These are phyloP conservation scores for Betta splendens DNA, from an alignment of 2,797 vertebrate genomes.

Conservation along the genomic window DNA sequence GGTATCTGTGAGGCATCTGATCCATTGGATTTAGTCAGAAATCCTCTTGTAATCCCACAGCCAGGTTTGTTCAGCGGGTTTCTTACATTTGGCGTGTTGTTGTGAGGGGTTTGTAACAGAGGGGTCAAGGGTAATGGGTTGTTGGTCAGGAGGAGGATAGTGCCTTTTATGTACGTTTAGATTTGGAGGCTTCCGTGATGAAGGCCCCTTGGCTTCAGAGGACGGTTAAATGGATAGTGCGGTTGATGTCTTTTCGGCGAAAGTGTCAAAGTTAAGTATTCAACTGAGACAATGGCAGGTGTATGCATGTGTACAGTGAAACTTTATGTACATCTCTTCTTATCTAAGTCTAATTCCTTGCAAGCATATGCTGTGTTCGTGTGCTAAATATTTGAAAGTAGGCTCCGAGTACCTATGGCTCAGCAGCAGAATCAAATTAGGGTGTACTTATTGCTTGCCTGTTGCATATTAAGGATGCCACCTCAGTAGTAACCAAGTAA, in stretches of 20 bases:
- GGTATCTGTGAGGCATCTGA: slow-evolving; percentile 58
- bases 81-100: slow-evolving; percentile 7
- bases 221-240: slow-evolving; percentile 78
- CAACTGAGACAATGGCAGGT: not conserved
- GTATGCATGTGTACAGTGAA: not conserved
- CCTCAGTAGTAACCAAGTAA: not conserved
- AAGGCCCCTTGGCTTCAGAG: slow-evolving; percentile 73
- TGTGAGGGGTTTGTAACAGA: slow-evolving; percentile 16
- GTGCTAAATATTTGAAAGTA: too few species aligned
- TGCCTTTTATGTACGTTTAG: slow-evolving; percentile 1
- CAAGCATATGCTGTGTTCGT: too few species aligned
- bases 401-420: not conserved
- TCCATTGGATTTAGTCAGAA: slow-evolving; percentile 74
- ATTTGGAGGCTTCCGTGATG: slow-evolving; percentile 39
- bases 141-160: not conserved
- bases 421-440: not conserved
- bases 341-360: not conserved
- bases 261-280: slow-evolving; percentile 80
- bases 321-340: not conserved
- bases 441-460: not conserved
- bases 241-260: slow-evolving; percentile 75
- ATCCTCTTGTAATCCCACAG: slow-evolving; percentile 78
- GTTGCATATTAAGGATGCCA: not conserved
- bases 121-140: slow-evolving; percentile 31
- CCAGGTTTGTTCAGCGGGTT: slow-evolving; percentile 35